Conservation (phyloP, 2,888 invertebrate genomes). For the Oscheius sp. region DNA sequence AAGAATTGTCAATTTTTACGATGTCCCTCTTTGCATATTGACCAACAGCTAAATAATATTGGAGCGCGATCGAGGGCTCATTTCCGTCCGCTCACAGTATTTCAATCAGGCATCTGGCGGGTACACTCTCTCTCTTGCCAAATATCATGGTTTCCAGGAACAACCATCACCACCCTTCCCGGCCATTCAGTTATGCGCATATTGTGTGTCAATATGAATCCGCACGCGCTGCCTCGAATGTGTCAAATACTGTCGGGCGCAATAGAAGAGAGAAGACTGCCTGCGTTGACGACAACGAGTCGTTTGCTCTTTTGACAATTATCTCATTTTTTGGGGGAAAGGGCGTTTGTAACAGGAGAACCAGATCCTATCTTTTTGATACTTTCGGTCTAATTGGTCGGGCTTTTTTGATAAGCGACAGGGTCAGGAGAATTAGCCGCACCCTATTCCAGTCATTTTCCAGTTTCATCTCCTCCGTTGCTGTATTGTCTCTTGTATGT, state of each 20-base stretch:
- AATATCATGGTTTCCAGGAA: neutral
- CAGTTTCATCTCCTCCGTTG: too few relatives aligned
- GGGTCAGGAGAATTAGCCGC: neutral
- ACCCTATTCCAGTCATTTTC: neutral
- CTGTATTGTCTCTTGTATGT: too few relatives aligned
- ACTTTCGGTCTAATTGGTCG: neutral
- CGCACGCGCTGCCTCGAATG: constrained; percentile 30
- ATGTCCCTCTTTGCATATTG: too few relatives aligned
- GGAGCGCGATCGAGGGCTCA: neutral
- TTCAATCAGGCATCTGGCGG: constrained; percentile 13
- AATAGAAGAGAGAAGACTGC: neutral
- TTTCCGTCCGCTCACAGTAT: neutral
- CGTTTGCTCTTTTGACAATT: neutral
- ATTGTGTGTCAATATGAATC: constrained; percentile 35
- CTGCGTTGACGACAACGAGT: too few relatives aligned
- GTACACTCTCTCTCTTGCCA: neutral
- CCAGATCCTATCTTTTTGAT: neutral
- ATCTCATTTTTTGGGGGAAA: neutral
- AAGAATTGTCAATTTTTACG: too few relatives aligned
- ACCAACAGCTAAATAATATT: too few relatives aligned
- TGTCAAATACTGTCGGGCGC: constrained; percentile 32
- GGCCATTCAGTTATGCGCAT: constrained; percentile 28
- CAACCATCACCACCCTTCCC: neutral
- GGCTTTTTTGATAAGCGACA: neutral
- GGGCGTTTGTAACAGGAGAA: neutral